Evolutionary conservation across 1,140 invertebrate genomes (phyloP).

Genomic region (Apis florea): DNA sequence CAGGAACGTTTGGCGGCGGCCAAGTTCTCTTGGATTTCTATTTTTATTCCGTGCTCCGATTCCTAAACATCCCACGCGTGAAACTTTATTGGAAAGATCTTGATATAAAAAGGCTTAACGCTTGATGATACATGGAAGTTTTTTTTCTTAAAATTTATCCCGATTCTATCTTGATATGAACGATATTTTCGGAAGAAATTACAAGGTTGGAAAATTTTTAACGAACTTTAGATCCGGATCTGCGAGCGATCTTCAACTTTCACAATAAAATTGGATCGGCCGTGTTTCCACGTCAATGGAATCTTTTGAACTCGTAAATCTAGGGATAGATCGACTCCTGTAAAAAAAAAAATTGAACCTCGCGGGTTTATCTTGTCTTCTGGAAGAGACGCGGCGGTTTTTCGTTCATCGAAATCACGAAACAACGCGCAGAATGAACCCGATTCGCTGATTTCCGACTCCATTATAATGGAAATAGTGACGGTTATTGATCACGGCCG

Average conservation of each 20-base stretch:
- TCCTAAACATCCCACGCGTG: background rate
- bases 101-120: background rate
- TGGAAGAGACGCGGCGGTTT: too few relatives aligned
- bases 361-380: background rate
- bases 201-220: too few relatives aligned
- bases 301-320: too few relatives aligned
- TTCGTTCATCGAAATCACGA: background rate
- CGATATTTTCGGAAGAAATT: too few relatives aligned
- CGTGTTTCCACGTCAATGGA: background rate
- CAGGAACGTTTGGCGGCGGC: background rate
- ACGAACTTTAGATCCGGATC: too few relatives aligned
- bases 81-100: background rate
- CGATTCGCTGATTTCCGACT: slow-evolving; percentile 16
- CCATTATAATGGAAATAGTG: slow-evolving; percentile 35
- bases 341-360: too few relatives aligned
- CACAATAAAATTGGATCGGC: too few relatives aligned
- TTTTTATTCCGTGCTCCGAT: background rate
- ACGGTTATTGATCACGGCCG: slow-evolving; percentile 54
- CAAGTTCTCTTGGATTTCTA: background rate
- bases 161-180: too few relatives aligned
- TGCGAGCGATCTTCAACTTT: too few relatives aligned
- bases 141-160: background rate
- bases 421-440: background rate
- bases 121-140: background rate
- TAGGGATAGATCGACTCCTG: too few relatives aligned